Base-by-base conservation (phyloP, 1,140 invertebrate genomes). In the Neodiprion pinetum region DNA sequence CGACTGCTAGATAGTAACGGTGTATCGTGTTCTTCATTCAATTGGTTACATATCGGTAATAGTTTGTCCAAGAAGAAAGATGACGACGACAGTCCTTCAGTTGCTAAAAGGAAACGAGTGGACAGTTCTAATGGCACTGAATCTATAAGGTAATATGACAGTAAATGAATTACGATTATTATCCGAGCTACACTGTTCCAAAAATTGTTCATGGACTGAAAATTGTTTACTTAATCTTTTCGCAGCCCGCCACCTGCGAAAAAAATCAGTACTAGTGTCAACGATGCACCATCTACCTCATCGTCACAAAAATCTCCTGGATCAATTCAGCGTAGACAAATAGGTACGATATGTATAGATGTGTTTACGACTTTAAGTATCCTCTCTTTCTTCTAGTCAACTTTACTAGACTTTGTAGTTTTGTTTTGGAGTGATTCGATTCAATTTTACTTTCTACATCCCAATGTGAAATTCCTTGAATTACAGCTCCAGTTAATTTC, bases 21-120 rank as follows among this genome's bases (percentile, higher is more conserved):
- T 40, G 1, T 77, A 75, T 80, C 75, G 72, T 65, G 72, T 77
- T 10, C 17, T 21, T 21, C 78, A 78, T 74, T 76, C 80, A 81
- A 85, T 79, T 72, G 71, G 50, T 75, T 81, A 72, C 73, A 76
- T 78, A 48, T 77, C 72, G 76, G 67, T 71, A 77, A 72, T 68
- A 81, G 72, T 53, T 48, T 11, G n/a, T 11, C 48, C 9, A 49
- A 50, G 12, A 70, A 69, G 50, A 8, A 70, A 49, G 28, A 53
- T 14, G 73, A 74, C 28, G 68, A 21, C 48, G 75, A 70, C 9
- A 71, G 71, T 53, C 50, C 50, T 10, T 11, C 50, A 12, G 67
- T 17, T 14, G 66, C 74, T 28, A 77, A 80, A 48, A 70, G 53
- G 71, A 71, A 72, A 50, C 66, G 71, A 70, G 72, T 82, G 9